Conservation (phyloP, 2,888 invertebrate genomes). For the Caenorhabditis becei region DNA sequence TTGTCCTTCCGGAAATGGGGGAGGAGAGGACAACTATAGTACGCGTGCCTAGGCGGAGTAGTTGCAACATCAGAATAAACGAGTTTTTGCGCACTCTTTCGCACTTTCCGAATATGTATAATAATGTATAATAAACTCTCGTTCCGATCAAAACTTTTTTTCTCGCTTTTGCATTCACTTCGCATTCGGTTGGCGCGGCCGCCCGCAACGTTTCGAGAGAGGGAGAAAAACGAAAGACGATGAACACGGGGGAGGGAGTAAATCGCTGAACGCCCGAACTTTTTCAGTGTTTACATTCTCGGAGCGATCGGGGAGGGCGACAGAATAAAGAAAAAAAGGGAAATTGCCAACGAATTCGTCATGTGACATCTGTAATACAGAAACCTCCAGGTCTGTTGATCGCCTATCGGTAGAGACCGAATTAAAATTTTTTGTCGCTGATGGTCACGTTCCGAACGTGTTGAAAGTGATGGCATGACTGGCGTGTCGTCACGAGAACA, state of each 20-base stretch:
- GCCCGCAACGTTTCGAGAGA: slow-evolving; percentile 9
- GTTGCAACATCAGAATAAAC: slow-evolving; percentile 49
- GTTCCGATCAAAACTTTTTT: slow-evolving; percentile 44
- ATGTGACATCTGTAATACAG: slow-evolving; percentile 58
- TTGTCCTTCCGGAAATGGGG: slow-evolving; percentile 23
- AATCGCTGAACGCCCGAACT: slow-evolving; percentile 57
- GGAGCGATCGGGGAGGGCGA: slow-evolving; percentile 15
- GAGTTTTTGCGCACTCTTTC: slow-evolving; percentile 51
- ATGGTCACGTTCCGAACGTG: slow-evolving; percentile 51
- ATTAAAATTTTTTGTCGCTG: slow-evolving; percentile 39
- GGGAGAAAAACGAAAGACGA: slow-evolving; percentile 20
- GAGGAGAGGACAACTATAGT: slow-evolving; percentile 40
- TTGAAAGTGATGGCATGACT: slow-evolving; percentile 26
- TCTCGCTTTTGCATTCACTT: neutral
- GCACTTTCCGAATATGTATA: slow-evolving; percentile 57
- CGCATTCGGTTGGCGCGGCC: neutral
- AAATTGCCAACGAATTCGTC: slow-evolving; percentile 45
- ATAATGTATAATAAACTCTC: slow-evolving; percentile 59
- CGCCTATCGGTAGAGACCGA: slow-evolving; percentile 40
- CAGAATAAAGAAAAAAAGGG: slow-evolving; percentile 30
- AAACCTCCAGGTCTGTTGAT: slow-evolving; percentile 43
- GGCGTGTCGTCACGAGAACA: slow-evolving; percentile 20
- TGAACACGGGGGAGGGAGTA: slow-evolving; percentile 25
- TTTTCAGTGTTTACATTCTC: slow-evolving; percentile 60
- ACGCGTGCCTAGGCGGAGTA: slow-evolving; percentile 26